These are phyloP conservation scores for Xiphorhynchus elegans DNA, from an alignment of 2,113 vertebrate genomes.

Conservation along the genomic window DNA sequence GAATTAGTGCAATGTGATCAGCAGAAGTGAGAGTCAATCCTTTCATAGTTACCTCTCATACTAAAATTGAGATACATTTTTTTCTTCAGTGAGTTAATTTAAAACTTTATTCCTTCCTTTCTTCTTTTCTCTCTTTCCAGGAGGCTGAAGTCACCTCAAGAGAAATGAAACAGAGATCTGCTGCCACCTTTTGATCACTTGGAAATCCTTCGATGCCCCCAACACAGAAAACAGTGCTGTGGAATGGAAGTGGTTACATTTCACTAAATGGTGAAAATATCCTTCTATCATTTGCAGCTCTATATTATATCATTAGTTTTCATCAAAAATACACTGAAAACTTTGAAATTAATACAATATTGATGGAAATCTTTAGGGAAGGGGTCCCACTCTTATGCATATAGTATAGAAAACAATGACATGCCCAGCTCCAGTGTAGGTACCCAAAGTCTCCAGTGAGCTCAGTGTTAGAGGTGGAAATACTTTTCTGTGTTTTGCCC, in stretches of 20 bases:
- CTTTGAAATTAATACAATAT: background rate
- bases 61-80: background rate
- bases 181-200: constrained; percentile 68
- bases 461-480: background rate
- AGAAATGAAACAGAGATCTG: constrained; percentile 27
- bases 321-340: background rate
- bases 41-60: background rate
- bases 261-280: background rate
- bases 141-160: background rate
- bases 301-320: background rate
- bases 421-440: background rate
- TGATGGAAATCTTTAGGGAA: background rate
- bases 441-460: background rate
- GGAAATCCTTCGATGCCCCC: background rate
- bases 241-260: background rate
- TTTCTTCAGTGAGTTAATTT: background rate
- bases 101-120: background rate
- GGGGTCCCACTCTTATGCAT: rapidly evolving
- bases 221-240: rapidly evolving
- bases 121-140: background rate
- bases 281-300: background rate
- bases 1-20: background rate
- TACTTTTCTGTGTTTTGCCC: background rate
- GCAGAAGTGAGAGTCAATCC: background rate
- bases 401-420: background rate